Percentiles rank a stretch among this genome's conserved stretches.
phyloP scores from a whole-genome alignment of 2,113 vertebrate genomes.

The Aviceda subcristata region DNA sequence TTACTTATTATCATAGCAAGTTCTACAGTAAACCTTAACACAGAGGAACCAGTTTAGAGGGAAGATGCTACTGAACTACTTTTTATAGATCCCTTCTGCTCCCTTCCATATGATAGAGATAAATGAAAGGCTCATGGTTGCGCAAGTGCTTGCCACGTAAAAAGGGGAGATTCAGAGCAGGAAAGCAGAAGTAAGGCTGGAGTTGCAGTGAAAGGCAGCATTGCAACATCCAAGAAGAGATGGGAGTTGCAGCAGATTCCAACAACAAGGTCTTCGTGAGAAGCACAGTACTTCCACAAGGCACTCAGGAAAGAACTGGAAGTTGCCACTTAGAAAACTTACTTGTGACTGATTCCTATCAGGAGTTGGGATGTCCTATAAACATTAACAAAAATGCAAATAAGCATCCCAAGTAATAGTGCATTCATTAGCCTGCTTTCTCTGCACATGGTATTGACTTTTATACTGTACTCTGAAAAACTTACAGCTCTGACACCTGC shows the following conservation, averaged over 20 bases:
- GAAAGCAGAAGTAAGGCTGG: neutral
- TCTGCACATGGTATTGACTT: neutral
- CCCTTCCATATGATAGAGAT: neutral
- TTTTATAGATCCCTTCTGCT: neutral
- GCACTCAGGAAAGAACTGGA: neutral
- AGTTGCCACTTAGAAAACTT: neutral
- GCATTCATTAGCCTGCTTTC: neutral
- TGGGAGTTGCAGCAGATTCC: neutral
- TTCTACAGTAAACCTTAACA: neutral
- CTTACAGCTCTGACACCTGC: neutral
- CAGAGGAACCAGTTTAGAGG: neutral
- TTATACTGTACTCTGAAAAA: neutral
- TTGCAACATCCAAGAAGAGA: neutral
- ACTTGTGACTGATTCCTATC: neutral
- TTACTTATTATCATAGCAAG: conserved; percentile 7
- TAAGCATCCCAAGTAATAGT: neutral
- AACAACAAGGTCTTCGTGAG: neutral
- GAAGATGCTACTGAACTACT: neutral
- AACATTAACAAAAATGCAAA: neutral
- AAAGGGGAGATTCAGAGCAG: neutral
- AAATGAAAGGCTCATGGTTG: neutral
- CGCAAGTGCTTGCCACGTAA: neutral
- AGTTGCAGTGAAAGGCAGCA: neutral
- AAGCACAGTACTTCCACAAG: neutral
- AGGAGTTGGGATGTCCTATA: neutral